phyloP scores from a whole-genome alignment of 2,888 invertebrate species.

The Troglohyphantes excavatus region DNA sequence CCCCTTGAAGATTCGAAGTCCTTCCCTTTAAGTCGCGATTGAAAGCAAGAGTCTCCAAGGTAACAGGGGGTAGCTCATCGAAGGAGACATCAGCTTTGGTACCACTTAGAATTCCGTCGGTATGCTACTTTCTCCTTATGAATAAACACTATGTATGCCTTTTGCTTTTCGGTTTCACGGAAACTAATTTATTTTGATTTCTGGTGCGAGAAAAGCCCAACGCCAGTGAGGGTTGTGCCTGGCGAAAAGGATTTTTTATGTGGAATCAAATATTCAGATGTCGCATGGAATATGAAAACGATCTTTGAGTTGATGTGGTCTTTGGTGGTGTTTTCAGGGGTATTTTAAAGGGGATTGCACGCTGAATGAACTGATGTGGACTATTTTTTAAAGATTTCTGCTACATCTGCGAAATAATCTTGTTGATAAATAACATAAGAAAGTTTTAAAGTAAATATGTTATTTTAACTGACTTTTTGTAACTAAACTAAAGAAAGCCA shows the following conservation, averaged over 20 bases:
- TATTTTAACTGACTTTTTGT: too few species aligned
- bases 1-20: neutral
- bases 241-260: constrained; percentile 20
- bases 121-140: constrained; percentile 41
- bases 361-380: neutral
- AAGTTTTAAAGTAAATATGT: too few species aligned
- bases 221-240: neutral
- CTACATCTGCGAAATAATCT: too few species aligned
- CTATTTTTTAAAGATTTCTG: neutral
- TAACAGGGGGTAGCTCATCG: neutral
- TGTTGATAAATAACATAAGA: too few species aligned
- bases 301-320: neutral
- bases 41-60: constrained; percentile 27
- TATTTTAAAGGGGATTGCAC: constrained; percentile 24
- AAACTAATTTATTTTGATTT: constrained; percentile 59
- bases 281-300: constrained; percentile 3
- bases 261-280: constrained; percentile 43
- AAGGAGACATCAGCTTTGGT: neutral
- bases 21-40: neutral
- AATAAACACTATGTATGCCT: constrained; percentile 40
- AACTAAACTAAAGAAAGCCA: too few species aligned
- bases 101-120: constrained; percentile 59
- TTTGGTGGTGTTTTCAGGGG: neutral
- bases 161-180: constrained; percentile 11
- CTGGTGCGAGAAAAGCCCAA: neutral